Evolutionary conservation across 2,113 vertebrate species (phyloP).

Genomic region (Mobula hypostoma): DNA sequence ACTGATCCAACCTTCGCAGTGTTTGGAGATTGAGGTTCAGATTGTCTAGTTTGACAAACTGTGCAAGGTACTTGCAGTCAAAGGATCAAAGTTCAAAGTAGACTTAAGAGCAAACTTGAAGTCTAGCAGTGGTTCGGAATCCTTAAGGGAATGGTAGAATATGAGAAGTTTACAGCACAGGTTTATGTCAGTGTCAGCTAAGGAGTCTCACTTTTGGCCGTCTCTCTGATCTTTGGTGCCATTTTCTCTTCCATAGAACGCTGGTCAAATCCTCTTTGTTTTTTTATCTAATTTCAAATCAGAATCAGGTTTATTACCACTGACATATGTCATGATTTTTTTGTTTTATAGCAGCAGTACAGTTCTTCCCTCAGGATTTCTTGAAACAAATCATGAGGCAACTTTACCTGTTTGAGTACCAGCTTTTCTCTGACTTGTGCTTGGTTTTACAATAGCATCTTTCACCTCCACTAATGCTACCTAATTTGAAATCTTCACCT

Average conservation of each 20-base stretch:
- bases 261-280: neutral
- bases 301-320: too few species aligned
- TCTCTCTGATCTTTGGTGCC: neutral
- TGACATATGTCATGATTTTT: too few species aligned
- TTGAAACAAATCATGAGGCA: neutral
- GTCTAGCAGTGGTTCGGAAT: neutral
- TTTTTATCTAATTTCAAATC: neutral
- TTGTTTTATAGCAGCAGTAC: too few species aligned
- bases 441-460: too few species aligned
- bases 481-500: too few species aligned
- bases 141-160: neutral
- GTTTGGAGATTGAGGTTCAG: neutral
- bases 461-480: too few species aligned
- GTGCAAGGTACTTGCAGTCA: neutral
- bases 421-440: neutral
- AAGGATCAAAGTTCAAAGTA: neutral
- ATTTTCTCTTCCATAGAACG: neutral
- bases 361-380: neutral
- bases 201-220: neutral
- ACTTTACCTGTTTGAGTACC: neutral
- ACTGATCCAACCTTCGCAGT: neutral
- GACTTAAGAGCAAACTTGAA: neutral
- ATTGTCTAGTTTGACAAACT: neutral
- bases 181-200: neutral
- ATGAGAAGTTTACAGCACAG: too few species aligned